These are phyloP conservation scores for Prionchulus punctatus DNA, from an alignment of 2,888 invertebrate genomes.

Conservation along the genomic window DNA sequence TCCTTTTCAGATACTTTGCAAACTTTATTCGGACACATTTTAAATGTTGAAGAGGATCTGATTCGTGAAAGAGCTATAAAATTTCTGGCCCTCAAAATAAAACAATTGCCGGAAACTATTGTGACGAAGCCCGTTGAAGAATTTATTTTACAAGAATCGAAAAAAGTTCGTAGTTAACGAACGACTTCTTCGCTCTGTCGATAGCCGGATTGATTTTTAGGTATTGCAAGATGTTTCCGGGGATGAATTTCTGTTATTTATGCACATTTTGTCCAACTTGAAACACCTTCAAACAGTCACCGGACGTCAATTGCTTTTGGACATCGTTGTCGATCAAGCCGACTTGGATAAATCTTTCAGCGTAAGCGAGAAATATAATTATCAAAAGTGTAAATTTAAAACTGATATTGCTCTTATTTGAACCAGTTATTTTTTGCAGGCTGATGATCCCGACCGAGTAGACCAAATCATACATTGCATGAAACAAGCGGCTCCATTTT, in stretches of 20 bases:
- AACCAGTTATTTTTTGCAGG: conserved; percentile 25
- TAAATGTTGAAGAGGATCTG: conserved; percentile 49
- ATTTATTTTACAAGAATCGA: conserved; percentile 60
- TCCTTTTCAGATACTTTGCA: conserved; percentile 46
- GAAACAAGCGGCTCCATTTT: conserved; percentile 64
- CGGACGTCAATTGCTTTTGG: conserved; percentile 70
- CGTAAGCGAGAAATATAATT: conserved; percentile 19
- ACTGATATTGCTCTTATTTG: not conserved
- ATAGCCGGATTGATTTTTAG: conserved; percentile 17
- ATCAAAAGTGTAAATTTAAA: not conserved
- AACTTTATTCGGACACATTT: conserved; percentile 53
- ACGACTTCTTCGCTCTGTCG: not conserved
- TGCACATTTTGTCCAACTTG: conserved; percentile 65
- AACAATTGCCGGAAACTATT: conserved; percentile 56
- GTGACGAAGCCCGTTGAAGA: conserved; percentile 71
- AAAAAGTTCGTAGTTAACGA: conserved; percentile 49
- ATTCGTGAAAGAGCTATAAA: conserved; percentile 71
- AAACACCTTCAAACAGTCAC: conserved; percentile 60
- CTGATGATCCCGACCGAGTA: conserved; percentile 35
- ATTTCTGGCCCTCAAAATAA: conserved; percentile 66
- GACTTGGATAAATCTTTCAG: conserved; percentile 49
- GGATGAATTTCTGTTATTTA: conserved; percentile 73
- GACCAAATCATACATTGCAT: conserved; percentile 70
- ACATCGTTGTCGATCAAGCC: conserved; percentile 66
- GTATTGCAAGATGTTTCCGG: conserved; percentile 56